Percentiles rank a stretch among this genome's conserved stretches.
Conservation (phyloP, 2,797 vertebrate species). For the Percopsis omiscomaycus region DNA sequence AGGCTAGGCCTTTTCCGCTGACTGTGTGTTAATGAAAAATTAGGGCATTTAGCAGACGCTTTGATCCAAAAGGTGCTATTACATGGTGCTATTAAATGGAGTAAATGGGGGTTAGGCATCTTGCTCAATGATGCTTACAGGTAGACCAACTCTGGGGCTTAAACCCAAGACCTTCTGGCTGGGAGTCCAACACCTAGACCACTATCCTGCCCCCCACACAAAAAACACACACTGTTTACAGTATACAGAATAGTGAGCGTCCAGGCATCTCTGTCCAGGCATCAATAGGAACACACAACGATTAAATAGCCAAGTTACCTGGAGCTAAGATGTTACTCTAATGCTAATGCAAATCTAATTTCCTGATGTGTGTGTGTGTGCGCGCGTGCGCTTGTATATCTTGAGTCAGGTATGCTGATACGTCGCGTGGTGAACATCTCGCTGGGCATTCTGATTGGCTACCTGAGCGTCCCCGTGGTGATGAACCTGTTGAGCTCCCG, state of each 20-base stretch:
- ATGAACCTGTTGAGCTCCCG: conserved; percentile 86
- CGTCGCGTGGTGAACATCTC: conserved; percentile 79
- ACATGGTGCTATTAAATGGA: too few species aligned
- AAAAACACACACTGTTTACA: too few species aligned
- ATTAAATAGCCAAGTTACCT: too few species aligned
- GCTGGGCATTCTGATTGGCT: conserved; percentile 83
- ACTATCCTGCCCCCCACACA: too few species aligned
- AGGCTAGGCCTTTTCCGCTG: conserved; percentile 17
- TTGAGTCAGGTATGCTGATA: conserved; percentile 76
- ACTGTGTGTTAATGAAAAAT: neutral
- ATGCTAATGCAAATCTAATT: neutral
- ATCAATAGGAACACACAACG: too few species aligned
- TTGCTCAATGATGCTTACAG: too few species aligned
- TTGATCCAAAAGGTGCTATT: neutral
- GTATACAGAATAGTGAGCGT: too few species aligned
- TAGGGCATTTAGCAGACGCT: neutral
- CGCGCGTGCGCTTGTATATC: conserved; percentile 13
- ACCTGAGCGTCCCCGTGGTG: conserved; percentile 88
- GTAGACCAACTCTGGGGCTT: too few species aligned
- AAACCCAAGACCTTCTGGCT: too few species aligned
- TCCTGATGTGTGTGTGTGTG: conserved; percentile 4
- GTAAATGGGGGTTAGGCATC: too few species aligned
- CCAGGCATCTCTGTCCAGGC: too few species aligned
- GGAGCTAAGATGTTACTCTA: neutral
- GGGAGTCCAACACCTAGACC: too few species aligned